A percentile compares a stretch with the other conserved stretches of the same genome.
These are phyloP conservation scores for Uropsilus gracilis DNA, from an alignment of 2,113 vertebrate species.

Conservation along the genomic window DNA sequence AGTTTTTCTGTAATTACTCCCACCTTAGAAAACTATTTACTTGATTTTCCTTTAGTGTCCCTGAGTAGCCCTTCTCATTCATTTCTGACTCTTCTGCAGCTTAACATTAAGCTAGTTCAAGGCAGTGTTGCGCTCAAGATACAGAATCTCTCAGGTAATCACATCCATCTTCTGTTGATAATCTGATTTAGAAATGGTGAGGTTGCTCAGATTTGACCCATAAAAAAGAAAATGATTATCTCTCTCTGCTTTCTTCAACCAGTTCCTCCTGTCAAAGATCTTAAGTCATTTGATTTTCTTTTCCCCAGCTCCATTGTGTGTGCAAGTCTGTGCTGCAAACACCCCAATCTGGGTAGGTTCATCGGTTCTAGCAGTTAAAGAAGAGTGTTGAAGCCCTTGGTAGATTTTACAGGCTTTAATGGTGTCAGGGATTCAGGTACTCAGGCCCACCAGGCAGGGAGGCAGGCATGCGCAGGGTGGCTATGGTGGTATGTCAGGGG, in stretches of 20 bases:
- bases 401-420: no score
- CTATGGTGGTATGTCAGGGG: no score
- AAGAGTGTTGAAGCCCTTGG: no score
- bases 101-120: neutral
- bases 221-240: slow-evolving; percentile 3
- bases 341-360: no score
- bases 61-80: neutral
- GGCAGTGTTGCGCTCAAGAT: neutral
- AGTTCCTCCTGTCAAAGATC: neutral
- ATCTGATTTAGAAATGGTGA: neutral
- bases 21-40: neutral
- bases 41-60: neutral
- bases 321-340: no score
- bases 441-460: no score
- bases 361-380: no score
- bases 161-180: neutral
- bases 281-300: slow-evolving; percentile 23
- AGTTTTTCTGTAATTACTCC: neutral
- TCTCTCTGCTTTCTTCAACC: neutral
- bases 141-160: neutral
- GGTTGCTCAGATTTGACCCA: neutral
- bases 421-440: no score
- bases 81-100: neutral
- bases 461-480: no score
- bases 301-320: neutral